Percentiles rank a stretch among this genome's conserved stretches.
Conservation (phyloP, 2,797 vertebrate genomes). For the Danio kyathit region DNA sequence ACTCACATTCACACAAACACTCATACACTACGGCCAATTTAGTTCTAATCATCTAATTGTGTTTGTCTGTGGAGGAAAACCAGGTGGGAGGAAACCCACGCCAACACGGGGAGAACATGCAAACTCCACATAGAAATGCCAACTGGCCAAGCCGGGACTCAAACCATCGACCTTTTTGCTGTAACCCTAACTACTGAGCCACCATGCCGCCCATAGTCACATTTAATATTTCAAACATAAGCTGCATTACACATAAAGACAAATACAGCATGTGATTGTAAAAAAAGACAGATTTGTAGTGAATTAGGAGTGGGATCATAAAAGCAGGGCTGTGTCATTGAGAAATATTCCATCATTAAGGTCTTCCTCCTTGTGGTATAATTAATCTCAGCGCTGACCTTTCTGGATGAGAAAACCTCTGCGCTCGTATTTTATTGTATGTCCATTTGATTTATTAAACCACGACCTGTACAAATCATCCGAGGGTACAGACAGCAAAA, state of each 20-base stretch:
- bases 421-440: conserved; percentile 69
- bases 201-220: too few species aligned
- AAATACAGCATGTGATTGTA: background rate
- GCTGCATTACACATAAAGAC: background rate
- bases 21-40: too few species aligned
- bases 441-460: conserved; percentile 75
- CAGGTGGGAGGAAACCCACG: too few species aligned
- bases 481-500: conserved; percentile 43
- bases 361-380: conserved; percentile 55
- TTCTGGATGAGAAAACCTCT: conserved; percentile 66
- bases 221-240: too few species aligned
- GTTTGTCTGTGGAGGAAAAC: too few species aligned
- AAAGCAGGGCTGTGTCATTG: conserved; percentile 10
- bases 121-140: too few species aligned
- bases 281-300: conserved; percentile 3
- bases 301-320: conserved; percentile 11
- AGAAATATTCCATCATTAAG: conserved; percentile 47
- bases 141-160: too few species aligned
- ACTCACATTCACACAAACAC: too few species aligned
- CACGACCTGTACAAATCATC: conserved; percentile 57
- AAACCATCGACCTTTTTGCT: too few species aligned
- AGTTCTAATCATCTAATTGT: too few species aligned
- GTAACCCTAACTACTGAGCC: too few species aligned
- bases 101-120: too few species aligned
- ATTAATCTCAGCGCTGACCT: conserved; percentile 77